Evolutionary conservation across 1,140 invertebrate species (phyloP).

Genomic region (Drosophila nebulosa): DNA sequence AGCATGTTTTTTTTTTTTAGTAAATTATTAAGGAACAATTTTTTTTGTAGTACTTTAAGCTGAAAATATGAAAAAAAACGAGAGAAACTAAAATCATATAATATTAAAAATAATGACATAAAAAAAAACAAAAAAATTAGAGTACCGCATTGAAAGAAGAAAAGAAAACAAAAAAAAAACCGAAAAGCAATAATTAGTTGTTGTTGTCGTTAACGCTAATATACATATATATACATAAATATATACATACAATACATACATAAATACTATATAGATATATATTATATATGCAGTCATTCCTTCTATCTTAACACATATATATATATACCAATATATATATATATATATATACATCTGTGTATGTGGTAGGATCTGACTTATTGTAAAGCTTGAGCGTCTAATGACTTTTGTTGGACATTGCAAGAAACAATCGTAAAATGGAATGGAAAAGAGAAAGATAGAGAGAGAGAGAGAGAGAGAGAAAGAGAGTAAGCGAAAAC

Average conservation of each 20-base stretch:
- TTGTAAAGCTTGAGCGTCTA: conserved; percentile 68
- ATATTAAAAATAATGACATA: conserved; percentile 17
- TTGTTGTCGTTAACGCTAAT: conserved; percentile 69
- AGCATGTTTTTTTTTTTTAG: conserved; percentile 43
- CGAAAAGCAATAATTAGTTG: conserved; percentile 78
- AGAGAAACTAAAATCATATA: conserved; percentile 19
- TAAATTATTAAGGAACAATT: conserved; percentile 74
- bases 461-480: not conserved
- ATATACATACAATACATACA: conserved; percentile 52
- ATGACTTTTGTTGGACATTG: conserved; percentile 76
- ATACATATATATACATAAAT: conserved; percentile 54
- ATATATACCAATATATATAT: conserved; percentile 44
- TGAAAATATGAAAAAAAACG: conserved; percentile 15
- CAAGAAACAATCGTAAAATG: conserved; percentile 76
- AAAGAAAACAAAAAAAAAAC: conserved; percentile 63
- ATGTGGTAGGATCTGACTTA: conserved; percentile 60
- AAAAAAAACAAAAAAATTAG: no score
- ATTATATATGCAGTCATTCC: conserved; percentile 68
- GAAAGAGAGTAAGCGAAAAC: not conserved
- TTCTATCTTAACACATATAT: conserved; percentile 57
- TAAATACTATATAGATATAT: conserved; percentile 44
- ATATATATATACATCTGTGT: conserved; percentile 46
- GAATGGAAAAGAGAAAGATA: conserved; percentile 24
- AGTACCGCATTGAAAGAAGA: conserved; percentile 60
- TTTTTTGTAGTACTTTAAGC: conserved; percentile 60